Percentiles rank a stretch among this genome's conserved stretches.
These are phyloP conservation scores for Musca domestica DNA, from an alignment of 1,140 invertebrate genomes.

Conservation along the genomic window DNA sequence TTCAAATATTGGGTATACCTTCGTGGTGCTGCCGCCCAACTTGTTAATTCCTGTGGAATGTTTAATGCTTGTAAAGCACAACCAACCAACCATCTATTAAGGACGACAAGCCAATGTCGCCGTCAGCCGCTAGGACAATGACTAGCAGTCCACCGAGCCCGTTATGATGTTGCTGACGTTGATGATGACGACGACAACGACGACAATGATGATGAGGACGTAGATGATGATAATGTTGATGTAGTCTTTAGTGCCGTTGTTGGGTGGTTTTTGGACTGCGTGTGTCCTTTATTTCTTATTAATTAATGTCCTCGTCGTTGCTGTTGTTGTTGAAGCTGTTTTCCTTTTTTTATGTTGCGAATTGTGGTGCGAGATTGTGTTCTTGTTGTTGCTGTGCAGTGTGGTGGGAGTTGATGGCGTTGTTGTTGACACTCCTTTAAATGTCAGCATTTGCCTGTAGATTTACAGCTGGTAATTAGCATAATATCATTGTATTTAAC, in stretches of 20 bases:
- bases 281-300: slow-evolving; percentile 21
- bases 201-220: neutral
- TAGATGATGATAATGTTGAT: neutral
- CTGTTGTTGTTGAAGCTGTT: slow-evolving; percentile 10
- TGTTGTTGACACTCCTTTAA: slow-evolving; percentile 16
- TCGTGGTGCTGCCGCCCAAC: neutral
- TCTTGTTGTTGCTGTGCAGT: neutral
- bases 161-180: slow-evolving; percentile 1
- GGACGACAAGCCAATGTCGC: neutral
- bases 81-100: neutral
- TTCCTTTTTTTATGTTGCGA: neutral
- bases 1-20: neutral
- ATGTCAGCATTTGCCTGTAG: slow-evolving; percentile 14
- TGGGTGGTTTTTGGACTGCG: neutral
- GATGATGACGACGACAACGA: neutral
- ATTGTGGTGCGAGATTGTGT: slow-evolving; percentile 3
- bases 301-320: slow-evolving; percentile 25
- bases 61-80: slow-evolving; percentile 11
- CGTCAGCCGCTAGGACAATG: neutral
- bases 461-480: slow-evolving; percentile 26
- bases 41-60: neutral
- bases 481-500: slow-evolving; percentile 18
- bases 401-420: neutral
- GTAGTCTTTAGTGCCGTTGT: neutral
- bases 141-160: neutral